Evolutionary conservation across 2,888 invertebrate genomes (phyloP), one percentile per base, ranked within the genome.

Genomic region (Eupithecia abbreviata): DNA sequence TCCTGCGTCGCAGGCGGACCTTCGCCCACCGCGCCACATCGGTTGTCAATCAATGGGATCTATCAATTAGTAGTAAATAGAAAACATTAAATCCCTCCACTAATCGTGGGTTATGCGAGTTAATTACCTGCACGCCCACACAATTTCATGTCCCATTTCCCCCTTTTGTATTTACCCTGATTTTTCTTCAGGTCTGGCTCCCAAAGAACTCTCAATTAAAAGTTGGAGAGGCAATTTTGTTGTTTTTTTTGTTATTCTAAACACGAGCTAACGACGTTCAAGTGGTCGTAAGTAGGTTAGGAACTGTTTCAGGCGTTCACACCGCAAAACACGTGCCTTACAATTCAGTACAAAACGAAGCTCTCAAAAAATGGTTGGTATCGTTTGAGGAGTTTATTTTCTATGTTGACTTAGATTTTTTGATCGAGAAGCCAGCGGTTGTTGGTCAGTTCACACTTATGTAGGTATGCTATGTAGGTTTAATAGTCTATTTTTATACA

Each of bases 151-250:
- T 49, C 43, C 9, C 12, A 12, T 69, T 77, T 75, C 43, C 55
- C 62, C 69, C 69, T 69, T 69, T 42, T 71, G 58, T 58, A 70
- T 58, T 73, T 41, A 49, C 67, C 43, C 73, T 75, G 70, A 73
- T 73, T 73, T 78, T 76, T 73, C 73, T 75, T 71, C 62, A 67
- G 73, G 71, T 76, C 76, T 69, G 69, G 58, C 18, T 69, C n/a
- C 15, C 65, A 47, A 74, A 78, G 66, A 72, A 18, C 78, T 74
- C 75, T 73, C 73, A 78, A 78, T 78, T 78, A 78, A 69, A 73
- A 78, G 78, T 78, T 76, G 13, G 71, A 43, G 74, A 73, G 73
- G 66, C 42, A 18, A 77, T 69, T 72, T 77, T 18, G 75, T 62
- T 70, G 74, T 66, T 71, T 73, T 62, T 58, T 75, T 70, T 66